Evolutionary conservation across 2,113 vertebrate genomes (phyloP).

Genomic region (Centropus unirufus): DNA sequence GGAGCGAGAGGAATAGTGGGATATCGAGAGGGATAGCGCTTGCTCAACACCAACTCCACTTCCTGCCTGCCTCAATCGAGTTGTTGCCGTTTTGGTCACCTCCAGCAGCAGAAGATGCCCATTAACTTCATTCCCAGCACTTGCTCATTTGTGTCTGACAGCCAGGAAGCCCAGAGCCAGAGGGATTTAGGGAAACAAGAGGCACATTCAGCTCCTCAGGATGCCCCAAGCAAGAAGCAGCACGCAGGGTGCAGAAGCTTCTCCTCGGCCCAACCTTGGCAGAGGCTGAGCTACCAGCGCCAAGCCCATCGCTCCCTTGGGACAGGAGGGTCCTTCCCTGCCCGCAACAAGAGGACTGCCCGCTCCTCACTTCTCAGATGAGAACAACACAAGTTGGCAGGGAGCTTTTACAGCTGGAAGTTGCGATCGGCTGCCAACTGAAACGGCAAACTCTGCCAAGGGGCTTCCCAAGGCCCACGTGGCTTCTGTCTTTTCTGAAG

Average conservation of each 20-base stretch:
- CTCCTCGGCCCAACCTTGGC: background rate
- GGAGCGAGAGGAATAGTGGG: background rate
- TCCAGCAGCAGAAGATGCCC: background rate
- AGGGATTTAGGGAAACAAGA: background rate
- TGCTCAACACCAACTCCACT: background rate
- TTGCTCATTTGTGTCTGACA: background rate
- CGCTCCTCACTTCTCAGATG: background rate
- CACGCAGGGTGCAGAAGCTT: background rate
- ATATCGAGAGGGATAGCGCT: background rate
- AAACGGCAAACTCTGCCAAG: background rate
- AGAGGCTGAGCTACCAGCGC: background rate
- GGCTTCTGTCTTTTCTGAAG: background rate
- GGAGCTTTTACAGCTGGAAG: background rate
- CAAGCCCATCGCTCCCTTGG: rapidly evolving
- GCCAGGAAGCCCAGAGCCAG: background rate
- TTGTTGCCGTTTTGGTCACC: background rate
- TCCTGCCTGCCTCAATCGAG: rapidly evolving
- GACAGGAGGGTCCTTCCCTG: background rate
- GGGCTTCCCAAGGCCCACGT: background rate
- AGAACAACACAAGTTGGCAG: background rate
- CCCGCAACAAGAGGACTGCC: background rate
- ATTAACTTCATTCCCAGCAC: background rate
- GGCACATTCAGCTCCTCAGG: background rate
- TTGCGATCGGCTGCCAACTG: background rate
- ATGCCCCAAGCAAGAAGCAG: background rate